A percentile compares a stretch with the other conserved stretches of the same genome.
Evolutionary conservation across 53 echinoderm and acorn worm genomes (phyloP).

Genomic region (Luidia sarsii): DNA sequence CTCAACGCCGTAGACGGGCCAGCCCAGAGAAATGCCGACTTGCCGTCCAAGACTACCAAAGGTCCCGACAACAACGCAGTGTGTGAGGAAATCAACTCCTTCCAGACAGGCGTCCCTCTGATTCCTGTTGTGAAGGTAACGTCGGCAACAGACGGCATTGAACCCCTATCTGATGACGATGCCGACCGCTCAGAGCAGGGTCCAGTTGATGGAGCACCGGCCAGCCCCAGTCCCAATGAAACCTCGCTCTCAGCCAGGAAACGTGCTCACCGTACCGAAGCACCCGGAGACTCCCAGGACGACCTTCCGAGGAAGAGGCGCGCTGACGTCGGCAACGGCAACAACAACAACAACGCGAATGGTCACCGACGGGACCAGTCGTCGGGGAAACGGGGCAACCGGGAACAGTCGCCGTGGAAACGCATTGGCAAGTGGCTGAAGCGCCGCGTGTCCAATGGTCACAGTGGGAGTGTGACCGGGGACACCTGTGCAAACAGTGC

Average conservation of each 20-base stretch:
- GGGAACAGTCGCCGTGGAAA: constrained; percentile 26
- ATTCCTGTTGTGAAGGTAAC: constrained; percentile 15
- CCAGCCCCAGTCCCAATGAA: background rate
- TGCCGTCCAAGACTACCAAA: constrained; percentile 6
- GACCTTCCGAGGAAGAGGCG: constrained; percentile 34
- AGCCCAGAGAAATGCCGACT: too few relatives aligned
- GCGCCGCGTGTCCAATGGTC: background rate
- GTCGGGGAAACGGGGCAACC: constrained; percentile 21
- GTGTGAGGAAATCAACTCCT: background rate
- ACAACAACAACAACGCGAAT: background rate
- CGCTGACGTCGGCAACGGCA: background rate
- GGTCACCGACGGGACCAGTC: background rate
- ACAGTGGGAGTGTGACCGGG: background rate
- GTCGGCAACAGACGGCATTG: background rate
- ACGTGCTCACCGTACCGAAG: constrained; percentile 3
- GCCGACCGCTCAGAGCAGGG: background rate
- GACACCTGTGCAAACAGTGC: too few relatives aligned
- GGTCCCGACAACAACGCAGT: constrained; percentile 22
- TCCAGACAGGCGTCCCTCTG: background rate
- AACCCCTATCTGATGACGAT: background rate
- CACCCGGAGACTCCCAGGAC: background rate
- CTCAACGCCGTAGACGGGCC: too few relatives aligned
- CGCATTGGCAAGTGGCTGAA: constrained; percentile 37
- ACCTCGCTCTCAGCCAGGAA: background rate
- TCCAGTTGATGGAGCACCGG: background rate